phyloP scores from a whole-genome alignment of 2,113 vertebrate genomes.

The Hyperoodon ampullatus region DNA sequence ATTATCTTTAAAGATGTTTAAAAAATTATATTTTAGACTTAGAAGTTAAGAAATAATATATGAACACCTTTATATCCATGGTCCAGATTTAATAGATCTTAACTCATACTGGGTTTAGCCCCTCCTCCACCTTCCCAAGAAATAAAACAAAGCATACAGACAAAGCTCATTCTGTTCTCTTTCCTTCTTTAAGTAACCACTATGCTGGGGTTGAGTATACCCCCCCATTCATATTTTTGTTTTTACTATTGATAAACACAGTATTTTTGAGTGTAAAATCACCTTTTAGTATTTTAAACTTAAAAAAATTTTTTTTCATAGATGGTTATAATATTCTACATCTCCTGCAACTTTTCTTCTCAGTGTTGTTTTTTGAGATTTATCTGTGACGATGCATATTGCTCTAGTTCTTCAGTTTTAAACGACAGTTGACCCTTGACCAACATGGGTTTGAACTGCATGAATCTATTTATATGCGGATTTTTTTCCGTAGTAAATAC shows the following conservation, averaged over 20 bases:
- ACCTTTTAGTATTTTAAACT: not conserved
- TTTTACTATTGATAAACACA: not conserved
- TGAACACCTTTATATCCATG: not conserved
- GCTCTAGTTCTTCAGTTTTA: not conserved
- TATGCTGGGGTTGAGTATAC: not conserved
- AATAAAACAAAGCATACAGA: not conserved
- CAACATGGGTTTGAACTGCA: not conserved
- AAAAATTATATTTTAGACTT: not conserved
- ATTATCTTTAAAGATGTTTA: slow-evolving; percentile 7
- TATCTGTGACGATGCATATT: not conserved
- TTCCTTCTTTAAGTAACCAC: not conserved
- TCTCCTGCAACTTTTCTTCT: not conserved
- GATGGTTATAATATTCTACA: not conserved
- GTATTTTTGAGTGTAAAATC: not conserved
- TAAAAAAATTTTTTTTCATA: not conserved
- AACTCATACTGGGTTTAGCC: not conserved
- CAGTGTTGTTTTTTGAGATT: not conserved
- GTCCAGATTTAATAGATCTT: not conserved
- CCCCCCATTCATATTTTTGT: not conserved
- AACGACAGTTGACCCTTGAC: not conserved
- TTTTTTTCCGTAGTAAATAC: not conserved
- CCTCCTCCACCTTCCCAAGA: not conserved
- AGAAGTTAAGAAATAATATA: not conserved
- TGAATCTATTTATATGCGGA: not conserved
- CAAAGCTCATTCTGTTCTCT: not conserved